phyloP scores from a whole-genome alignment of 2,888 invertebrate genomes.

The Hybos culiciformis region DNA sequence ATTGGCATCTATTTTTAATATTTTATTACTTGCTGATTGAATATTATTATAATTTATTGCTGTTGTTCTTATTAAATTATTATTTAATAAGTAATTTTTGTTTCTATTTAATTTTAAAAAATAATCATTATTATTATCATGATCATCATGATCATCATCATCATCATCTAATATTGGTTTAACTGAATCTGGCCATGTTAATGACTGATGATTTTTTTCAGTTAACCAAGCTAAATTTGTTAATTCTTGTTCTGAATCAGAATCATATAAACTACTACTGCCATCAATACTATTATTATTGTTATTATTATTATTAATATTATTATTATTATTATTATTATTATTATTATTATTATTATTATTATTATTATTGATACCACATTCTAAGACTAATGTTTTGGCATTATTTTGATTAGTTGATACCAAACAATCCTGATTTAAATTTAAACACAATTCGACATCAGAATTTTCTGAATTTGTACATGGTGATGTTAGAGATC shows the following conservation, averaged over 20 bases:
- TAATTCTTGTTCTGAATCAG: slow-evolving; percentile 27
- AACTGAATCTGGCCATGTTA: slow-evolving; percentile 25
- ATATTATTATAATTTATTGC: neutral
- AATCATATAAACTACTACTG: slow-evolving; percentile 20
- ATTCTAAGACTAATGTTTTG: too few species aligned
- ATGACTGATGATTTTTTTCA: slow-evolving; percentile 28
- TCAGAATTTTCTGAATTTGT: too few species aligned
- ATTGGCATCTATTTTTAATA: neutral
- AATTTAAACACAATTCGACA: too few species aligned
- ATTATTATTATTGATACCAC: neutral
- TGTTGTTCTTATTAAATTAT: neutral
- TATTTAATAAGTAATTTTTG: neutral
- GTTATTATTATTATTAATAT: neutral
- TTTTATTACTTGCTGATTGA: neutral
- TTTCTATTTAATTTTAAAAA: neutral
- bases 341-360: neutral
- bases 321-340: neutral
- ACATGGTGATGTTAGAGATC: too few species aligned
- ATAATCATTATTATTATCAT: slow-evolving; percentile 2
- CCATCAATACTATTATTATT: slow-evolving; percentile 5
- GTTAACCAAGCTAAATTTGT: slow-evolving; percentile 33
- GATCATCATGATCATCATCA: slow-evolving; percentile 15
- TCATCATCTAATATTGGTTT: slow-evolving; percentile 20
- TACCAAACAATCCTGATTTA: too few species aligned
- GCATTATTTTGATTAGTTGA: too few species aligned